These are phyloP conservation scores for Chouioia cunea DNA, from an alignment of 2,888 invertebrate genomes.

Conservation along the genomic window DNA sequence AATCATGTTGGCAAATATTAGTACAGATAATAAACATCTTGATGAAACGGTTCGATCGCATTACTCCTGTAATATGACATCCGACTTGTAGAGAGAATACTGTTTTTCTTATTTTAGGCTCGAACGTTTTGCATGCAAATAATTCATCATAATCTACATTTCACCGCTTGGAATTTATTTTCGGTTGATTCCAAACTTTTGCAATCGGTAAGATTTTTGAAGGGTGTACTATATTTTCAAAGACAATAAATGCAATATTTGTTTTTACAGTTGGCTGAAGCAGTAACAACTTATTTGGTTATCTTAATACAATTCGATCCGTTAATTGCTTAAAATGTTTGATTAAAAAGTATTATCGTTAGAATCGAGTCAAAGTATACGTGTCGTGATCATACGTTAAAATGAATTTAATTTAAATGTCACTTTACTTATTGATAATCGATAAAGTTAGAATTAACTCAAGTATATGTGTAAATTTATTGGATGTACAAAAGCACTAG, in stretches of 20 bases:
- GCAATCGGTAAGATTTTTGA: slow-evolving; percentile 31
- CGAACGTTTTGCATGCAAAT: slow-evolving; percentile 42
- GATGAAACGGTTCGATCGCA: slow-evolving; percentile 11
- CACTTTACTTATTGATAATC: neutral
- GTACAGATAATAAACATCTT: slow-evolving; percentile 10
- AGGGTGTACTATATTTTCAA: neutral
- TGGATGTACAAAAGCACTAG: too few relatives aligned
- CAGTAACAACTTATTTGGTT: slow-evolving; percentile 27
- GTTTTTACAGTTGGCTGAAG: slow-evolving; percentile 19
- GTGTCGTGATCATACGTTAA: neutral
- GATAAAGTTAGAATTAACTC: neutral
- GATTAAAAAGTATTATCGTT: neutral
- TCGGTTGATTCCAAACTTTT: slow-evolving; percentile 35
- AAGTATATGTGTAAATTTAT: too few relatives aligned
- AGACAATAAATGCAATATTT: neutral
- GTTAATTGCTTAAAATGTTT: neutral
- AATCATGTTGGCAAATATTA: slow-evolving; percentile 25
- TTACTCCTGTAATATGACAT: neutral
- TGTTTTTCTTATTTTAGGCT: slow-evolving; percentile 29
- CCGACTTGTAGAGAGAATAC: neutral
- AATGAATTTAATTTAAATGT: neutral
- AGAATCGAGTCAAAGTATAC: neutral
- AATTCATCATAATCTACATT: slow-evolving; percentile 39
- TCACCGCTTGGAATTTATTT: slow-evolving; percentile 43
- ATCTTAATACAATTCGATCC: slow-evolving; percentile 38